Percentiles rank a stretch among this genome's conserved stretches.
Conservation (phyloP, 2,888 invertebrate genomes). For the Ecdyonurus torrentis region DNA sequence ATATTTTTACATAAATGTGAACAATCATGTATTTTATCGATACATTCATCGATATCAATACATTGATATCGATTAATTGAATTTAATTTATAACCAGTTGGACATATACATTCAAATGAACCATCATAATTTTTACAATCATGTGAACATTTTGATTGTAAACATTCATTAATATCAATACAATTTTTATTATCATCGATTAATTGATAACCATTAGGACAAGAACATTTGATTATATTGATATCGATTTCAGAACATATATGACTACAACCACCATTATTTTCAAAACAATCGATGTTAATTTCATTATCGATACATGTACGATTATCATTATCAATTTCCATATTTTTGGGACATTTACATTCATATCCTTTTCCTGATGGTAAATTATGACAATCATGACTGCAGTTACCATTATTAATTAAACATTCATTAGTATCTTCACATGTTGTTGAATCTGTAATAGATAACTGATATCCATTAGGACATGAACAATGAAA, state of each 20-base stretch:
- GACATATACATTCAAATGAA: slow-evolving; percentile 17
- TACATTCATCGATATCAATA: slow-evolving; percentile 28
- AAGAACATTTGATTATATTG: slow-evolving; percentile 16
- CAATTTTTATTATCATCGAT: background rate
- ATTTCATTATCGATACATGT: background rate
- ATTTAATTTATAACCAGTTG: slow-evolving; percentile 16
- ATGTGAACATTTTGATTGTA: slow-evolving; percentile 19
- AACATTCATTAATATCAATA: background rate
- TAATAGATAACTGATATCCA: background rate
- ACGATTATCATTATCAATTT: background rate
- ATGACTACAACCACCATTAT: background rate
- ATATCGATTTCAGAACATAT: background rate
- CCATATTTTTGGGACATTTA: background rate
- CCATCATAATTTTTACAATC: slow-evolving; percentile 19
- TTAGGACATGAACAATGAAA: background rate
- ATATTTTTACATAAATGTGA: slow-evolving; percentile 22
- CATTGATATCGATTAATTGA: slow-evolving; percentile 15
- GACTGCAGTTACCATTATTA: background rate
- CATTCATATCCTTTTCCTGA: background rate
- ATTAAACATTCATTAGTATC: background rate
- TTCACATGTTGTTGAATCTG: background rate
- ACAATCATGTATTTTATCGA: slow-evolving; percentile 24
- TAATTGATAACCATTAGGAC: slow-evolving; percentile 11
- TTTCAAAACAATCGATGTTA: background rate
- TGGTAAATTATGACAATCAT: background rate